phyloP scores from a whole-genome alignment of 2,113 vertebrate genomes.

The Tiliqua scincoides region DNA sequence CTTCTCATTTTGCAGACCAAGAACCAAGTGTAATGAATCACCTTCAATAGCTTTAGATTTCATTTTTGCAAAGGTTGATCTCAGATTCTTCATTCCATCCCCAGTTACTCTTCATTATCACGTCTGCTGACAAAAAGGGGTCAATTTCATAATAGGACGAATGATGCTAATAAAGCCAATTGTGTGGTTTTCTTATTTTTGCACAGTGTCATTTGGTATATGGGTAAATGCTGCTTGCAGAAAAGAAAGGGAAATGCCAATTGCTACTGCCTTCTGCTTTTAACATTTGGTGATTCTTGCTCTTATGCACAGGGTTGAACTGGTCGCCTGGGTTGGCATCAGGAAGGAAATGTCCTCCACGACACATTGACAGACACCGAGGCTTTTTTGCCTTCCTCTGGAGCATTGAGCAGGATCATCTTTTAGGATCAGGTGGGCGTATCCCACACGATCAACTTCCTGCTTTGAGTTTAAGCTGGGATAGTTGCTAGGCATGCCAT shows the following conservation, averaged over 20 bases:
- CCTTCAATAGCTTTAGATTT: neutral
- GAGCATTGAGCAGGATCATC: constrained; percentile 31
- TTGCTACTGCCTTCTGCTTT: constrained; percentile 10
- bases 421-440: constrained; percentile 40
- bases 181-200: neutral
- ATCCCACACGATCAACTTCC: constrained; percentile 34
- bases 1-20: neutral
- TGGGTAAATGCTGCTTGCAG: neutral
- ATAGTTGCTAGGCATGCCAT: neutral
- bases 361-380: constrained; percentile 7
- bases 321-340: constrained; percentile 2
- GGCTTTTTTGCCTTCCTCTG: constrained; percentile 35
- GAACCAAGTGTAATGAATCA: neutral
- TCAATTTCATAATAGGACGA: neutral
- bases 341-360: constrained; percentile 6
- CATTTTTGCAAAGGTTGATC: neutral
- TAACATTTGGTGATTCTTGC: constrained; percentile 16
- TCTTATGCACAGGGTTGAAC: constrained; percentile 23
- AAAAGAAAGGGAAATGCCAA: neutral
- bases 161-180: neutral
- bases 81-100: neutral
- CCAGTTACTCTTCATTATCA: neutral
- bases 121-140: neutral
- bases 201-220: neutral
- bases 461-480: neutral